phyloP scores from a whole-genome alignment of 2,113 vertebrate genomes.

The Stegostoma tigrinum region DNA sequence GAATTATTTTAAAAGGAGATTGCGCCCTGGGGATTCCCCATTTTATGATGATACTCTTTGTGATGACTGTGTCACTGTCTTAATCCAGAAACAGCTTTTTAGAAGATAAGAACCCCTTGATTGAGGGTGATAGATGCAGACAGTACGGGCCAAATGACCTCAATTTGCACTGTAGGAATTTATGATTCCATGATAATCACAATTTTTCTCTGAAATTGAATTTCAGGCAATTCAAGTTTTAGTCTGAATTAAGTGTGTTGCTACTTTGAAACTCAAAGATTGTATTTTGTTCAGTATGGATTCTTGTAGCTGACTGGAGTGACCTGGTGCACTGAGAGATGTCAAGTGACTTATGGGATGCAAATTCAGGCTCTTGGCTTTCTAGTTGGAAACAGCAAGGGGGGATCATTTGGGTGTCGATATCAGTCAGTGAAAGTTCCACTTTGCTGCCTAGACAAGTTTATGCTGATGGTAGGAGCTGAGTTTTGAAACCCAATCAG shows the following conservation, averaged over 20 bases:
- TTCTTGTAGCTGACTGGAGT: neutral
- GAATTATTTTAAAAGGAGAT: no score
- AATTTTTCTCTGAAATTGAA: neutral
- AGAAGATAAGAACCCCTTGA: neutral
- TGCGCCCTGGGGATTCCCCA: neutral
- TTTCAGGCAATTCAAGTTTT: neutral
- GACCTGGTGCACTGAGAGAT: neutral
- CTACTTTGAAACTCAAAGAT: neutral
- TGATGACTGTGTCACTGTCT: neutral
- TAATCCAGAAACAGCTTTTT: neutral
- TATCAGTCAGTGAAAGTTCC: neutral
- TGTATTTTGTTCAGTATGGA: neutral
- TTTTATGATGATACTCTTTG: neutral
- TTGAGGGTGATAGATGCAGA: neutral
- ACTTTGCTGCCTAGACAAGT: neutral
- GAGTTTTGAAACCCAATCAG: neutral
- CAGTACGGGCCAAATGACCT: no score
- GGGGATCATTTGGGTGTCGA: neutral
- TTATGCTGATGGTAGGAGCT: neutral
- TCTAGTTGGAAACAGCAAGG: neutral
- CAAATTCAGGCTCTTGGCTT: neutral
- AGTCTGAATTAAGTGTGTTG: neutral
- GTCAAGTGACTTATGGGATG: neutral
- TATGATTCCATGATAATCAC: no score
- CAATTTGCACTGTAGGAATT: no score